Percentiles rank a stretch among this genome's conserved stretches.
These are phyloP conservation scores for Sarcoramphus papa DNA, from an alignment of 2,797 vertebrate genomes.

Conservation along the genomic window DNA sequence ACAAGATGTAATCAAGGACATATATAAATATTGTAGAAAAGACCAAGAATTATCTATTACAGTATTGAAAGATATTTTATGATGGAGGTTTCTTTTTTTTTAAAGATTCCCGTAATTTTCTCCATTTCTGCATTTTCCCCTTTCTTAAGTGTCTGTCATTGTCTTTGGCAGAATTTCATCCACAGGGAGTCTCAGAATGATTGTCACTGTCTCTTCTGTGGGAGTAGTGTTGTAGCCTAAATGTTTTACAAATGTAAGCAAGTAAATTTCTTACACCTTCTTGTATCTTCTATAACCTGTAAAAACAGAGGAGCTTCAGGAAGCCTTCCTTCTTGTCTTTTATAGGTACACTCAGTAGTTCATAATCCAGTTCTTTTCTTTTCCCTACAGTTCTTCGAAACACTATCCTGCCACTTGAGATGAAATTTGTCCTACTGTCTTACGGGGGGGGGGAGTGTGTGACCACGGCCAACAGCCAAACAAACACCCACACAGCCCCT, in stretches of 20 bases:
- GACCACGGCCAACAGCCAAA: neutral
- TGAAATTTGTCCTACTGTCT: neutral
- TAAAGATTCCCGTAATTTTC: neutral
- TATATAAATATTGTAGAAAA: neutral
- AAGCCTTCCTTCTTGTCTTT: neutral
- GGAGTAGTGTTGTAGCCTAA: neutral
- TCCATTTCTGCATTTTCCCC: neutral
- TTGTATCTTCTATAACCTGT: neutral
- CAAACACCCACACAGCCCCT: neutral
- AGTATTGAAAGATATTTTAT: neutral
- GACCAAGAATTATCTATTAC: neutral
- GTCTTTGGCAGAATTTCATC: neutral
- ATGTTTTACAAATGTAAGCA: neutral
- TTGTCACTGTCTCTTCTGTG: neutral
- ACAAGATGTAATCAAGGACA: neutral
- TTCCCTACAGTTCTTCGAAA: neutral
- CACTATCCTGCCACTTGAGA: neutral
- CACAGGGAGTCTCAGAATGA: neutral
- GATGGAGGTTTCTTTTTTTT: neutral
- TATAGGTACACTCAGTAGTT: neutral
- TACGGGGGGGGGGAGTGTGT: accelerated
- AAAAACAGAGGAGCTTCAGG: neutral
- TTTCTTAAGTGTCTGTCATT: neutral
- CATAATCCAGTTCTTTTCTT: neutral
- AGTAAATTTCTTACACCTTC: neutral